These are phyloP conservation scores for Halcyon smyrnensis DNA, from an alignment of 2,797 vertebrate genomes.

Conservation along the genomic window DNA sequence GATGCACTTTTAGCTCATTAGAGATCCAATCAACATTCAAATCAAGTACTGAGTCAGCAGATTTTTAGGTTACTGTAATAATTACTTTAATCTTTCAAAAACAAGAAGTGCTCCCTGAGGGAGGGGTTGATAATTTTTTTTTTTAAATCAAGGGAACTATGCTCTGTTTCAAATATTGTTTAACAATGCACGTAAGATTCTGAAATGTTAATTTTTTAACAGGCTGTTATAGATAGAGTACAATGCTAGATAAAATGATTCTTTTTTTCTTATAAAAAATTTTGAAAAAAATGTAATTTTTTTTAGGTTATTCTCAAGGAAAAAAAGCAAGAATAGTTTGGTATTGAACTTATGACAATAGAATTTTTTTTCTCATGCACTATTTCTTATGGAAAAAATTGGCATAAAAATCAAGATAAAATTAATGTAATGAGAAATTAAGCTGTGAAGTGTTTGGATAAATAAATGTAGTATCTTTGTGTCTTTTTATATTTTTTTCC, in stretches of 20 bases:
- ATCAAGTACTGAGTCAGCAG: slow-evolving; percentile 23
- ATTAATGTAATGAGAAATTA: neutral
- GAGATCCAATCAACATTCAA: slow-evolving; percentile 15
- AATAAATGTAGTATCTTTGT: neutral
- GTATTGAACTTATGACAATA: neutral
- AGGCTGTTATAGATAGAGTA: neutral
- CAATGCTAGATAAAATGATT: neutral
- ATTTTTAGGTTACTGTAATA: neutral
- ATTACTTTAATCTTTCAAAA: slow-evolving; percentile 14
- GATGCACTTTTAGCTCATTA: slow-evolving; percentile 9
- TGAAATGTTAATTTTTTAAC: neutral
- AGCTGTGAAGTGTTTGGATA: neutral
- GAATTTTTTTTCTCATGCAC: neutral
- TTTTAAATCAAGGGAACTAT: neutral
- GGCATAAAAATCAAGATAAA: neutral
- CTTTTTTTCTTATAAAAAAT: neutral
- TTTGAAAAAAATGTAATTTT: neutral
- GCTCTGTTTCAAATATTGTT: slow-evolving; percentile 3
- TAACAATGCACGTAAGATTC: slow-evolving; percentile 14
- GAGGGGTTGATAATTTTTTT: neutral
- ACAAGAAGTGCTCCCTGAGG: neutral
- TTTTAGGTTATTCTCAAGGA: neutral
- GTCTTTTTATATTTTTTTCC: neutral
- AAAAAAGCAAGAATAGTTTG: neutral
- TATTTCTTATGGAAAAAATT: neutral